Evolutionary conservation across 1,140 invertebrate species (phyloP).

Genomic region (Charaxes varanes): DNA sequence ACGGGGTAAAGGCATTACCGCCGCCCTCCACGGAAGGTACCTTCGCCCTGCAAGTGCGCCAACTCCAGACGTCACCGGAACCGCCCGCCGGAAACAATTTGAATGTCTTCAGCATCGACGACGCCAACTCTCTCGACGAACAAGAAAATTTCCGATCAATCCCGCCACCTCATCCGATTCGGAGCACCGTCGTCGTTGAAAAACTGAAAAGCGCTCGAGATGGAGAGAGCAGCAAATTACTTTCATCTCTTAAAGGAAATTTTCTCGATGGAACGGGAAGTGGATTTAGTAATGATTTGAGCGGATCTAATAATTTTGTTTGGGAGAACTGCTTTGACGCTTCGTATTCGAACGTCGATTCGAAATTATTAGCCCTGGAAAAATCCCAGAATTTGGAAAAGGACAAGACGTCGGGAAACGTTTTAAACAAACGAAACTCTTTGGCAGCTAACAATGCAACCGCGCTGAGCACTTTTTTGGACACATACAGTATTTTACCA

Average conservation of each 20-base stretch:
- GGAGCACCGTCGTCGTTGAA: conserved; percentile 35
- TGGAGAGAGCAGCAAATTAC: conserved; percentile 35
- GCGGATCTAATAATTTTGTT: conserved; percentile 33
- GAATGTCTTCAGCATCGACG: conserved; percentile 37
- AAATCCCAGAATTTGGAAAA: conserved; percentile 29
- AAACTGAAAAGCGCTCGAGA: conserved; percentile 36
- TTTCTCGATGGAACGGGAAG: conserved; percentile 16
- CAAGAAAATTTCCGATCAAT: conserved; percentile 59
- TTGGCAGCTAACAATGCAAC: conserved; percentile 29
- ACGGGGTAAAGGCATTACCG: conserved; percentile 42
- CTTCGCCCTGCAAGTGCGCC: conserved; percentile 54
- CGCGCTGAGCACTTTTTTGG: conserved; percentile 38
- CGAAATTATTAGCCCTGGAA: conserved; percentile 28
- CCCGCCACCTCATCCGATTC: conserved; percentile 45
- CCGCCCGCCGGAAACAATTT: conserved; percentile 62
- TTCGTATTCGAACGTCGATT: conserved; percentile 17
- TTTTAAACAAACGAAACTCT: conserved; percentile 45
- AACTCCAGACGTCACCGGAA: conserved; percentile 47
- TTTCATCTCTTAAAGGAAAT: conserved; percentile 30
- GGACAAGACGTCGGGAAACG: conserved; percentile 24
- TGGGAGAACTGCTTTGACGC: conserved; percentile 59
- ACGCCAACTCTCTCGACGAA: conserved; percentile 28
- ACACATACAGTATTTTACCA: conserved; percentile 36
- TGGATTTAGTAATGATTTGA: conserved; percentile 21
- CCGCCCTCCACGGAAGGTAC: conserved; percentile 25